Evolutionary conservation across 92 coral and sea anemone genomes (phyloP).

Genomic region (Epizoanthus rinbou): DNA sequence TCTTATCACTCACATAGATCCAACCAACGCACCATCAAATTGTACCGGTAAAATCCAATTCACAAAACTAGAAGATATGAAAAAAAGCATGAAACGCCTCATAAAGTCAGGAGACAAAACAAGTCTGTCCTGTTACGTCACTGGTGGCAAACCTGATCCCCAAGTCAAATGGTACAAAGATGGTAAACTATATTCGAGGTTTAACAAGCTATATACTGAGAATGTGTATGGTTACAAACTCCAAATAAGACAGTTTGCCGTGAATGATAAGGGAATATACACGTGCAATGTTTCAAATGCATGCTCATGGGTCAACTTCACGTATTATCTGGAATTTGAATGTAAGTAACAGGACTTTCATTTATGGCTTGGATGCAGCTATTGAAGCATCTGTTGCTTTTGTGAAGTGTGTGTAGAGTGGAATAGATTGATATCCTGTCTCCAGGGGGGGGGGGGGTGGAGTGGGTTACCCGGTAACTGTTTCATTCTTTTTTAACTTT

Average conservation of each 20-base stretch:
- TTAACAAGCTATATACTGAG: neutral
- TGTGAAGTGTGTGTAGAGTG: no score
- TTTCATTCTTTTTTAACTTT: no score
- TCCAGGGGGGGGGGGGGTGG: no score
- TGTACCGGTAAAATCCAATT: constrained; percentile 21
- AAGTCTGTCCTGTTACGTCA: constrained; percentile 1
- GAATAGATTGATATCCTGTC: no score
- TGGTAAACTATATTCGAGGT: constrained; percentile 18
- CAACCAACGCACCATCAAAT: constrained; percentile 26
- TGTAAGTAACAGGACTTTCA: neutral
- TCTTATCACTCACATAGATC: constrained; percentile 16
- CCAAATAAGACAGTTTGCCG: neutral
- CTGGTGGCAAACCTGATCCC: constrained; percentile 5
- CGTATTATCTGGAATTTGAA: neutral
- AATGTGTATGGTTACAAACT: neutral
- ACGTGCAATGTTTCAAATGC: constrained; percentile 25
- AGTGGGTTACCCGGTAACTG: no score
- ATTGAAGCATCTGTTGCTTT: no score
- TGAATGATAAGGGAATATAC: constrained; percentile 15
- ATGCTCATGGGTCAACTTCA: constrained; percentile 37
- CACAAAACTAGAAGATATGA: constrained; percentile 13
- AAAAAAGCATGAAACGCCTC: neutral
- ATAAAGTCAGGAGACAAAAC: neutral
- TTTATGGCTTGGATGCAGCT: no score
- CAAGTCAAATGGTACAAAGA: constrained; percentile 30